A percentile compares a stretch with the other conserved stretches of the same genome.
Evolutionary conservation across 1,140 invertebrate species (phyloP).

Genomic region (Globodera rostochiensis): DNA sequence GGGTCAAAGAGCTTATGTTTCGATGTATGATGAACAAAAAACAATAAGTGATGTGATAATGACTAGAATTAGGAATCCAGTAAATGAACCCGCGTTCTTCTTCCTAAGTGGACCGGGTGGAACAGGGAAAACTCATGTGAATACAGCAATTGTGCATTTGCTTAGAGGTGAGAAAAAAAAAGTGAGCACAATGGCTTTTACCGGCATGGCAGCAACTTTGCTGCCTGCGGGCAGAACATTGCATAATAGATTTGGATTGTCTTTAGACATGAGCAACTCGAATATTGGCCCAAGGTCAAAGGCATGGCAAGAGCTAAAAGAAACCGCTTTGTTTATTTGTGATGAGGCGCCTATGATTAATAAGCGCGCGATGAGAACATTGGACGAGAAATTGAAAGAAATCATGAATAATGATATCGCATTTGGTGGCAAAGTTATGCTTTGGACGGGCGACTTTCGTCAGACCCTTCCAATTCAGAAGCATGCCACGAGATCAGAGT

Average conservation of each 20-base stretch:
- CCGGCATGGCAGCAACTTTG: neutral
- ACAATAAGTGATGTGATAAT: neutral
- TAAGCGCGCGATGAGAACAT: too few species aligned
- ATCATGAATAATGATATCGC: conserved; percentile 35
- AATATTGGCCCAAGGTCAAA: too few species aligned
- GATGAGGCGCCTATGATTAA: too few species aligned
- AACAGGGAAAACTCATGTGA: too few species aligned
- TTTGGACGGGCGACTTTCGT: conserved; percentile 60
- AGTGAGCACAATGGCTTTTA: conserved; percentile 10
- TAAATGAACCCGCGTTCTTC: neutral
- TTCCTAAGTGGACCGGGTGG: neutral
- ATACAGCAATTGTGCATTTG: too few species aligned
- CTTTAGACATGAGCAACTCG: too few species aligned
- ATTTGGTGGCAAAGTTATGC: conserved; percentile 13
- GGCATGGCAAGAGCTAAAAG: too few species aligned
- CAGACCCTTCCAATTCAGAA: conserved; percentile 45
- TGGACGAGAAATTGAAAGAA: conserved; percentile 45
- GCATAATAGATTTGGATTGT: neutral
- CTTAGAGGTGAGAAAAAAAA: neutral
- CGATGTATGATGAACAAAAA: neutral
- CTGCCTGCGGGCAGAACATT: too few species aligned
- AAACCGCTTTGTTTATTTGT: too few species aligned
- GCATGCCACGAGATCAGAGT: conserved; percentile 38
- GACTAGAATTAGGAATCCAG: neutral
- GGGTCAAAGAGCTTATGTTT: neutral